phyloP scores from a whole-genome alignment of 1,140 invertebrate genomes.

The Tetramorium parvispinum region DNA sequence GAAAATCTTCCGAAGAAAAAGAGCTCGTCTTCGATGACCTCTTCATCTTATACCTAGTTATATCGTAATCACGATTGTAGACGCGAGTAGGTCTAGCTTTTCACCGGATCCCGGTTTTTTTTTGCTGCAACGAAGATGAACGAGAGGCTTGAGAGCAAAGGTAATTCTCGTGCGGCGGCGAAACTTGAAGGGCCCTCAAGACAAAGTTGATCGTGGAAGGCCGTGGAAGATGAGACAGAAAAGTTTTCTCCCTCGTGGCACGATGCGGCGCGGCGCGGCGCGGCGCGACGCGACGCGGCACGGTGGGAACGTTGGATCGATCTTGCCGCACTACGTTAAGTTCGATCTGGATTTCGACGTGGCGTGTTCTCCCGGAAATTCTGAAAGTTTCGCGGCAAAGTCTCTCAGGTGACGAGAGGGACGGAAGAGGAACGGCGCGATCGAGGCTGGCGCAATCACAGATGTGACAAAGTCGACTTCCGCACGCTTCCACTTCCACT shows the following conservation, averaged over 20 bases:
- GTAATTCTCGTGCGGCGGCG: slow-evolving; percentile 64
- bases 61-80: slow-evolving; percentile 38
- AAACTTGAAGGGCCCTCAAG: slow-evolving; percentile 62
- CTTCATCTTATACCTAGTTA: background rate
- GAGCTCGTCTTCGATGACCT: background rate
- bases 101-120: background rate
- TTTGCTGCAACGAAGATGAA: background rate
- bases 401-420: slow-evolving; percentile 8
- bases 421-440: background rate
- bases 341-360: slow-evolving; percentile 64
- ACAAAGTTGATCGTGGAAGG: slow-evolving; percentile 66
- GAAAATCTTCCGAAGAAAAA: background rate
- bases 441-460: slow-evolving; percentile 58
- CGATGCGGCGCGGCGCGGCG: background rate
- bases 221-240: slow-evolving; percentile 52
- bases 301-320: slow-evolving; percentile 57
- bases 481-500: background rate
- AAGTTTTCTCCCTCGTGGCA: slow-evolving; percentile 49
- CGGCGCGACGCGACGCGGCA: background rate
- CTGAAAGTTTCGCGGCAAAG: slow-evolving; percentile 62
- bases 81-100: background rate
- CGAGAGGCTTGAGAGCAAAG: slow-evolving; percentile 57
- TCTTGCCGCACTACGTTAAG: slow-evolving; percentile 27
- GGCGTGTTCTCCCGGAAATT: slow-evolving; percentile 58
- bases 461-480: slow-evolving; percentile 50